A percentile compares a stretch with the other conserved stretches of the same genome.
These are phyloP conservation scores for Prorops nasuta DNA, from an alignment of 1,140 invertebrate species.

Conservation along the genomic window DNA sequence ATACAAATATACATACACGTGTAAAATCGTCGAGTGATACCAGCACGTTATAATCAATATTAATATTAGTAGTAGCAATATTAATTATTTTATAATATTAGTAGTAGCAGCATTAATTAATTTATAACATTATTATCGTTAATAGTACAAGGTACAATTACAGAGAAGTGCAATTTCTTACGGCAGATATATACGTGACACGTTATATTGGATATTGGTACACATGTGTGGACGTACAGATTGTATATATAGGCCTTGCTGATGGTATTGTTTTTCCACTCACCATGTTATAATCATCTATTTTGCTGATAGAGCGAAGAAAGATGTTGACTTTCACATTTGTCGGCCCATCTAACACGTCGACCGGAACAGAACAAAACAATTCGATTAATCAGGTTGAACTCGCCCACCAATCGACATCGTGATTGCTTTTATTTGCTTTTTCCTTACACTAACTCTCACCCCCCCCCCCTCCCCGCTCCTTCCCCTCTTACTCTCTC, in stretches of 20 bases:
- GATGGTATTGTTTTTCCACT: constrained; percentile 61
- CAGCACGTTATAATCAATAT: too few species aligned
- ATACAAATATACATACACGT: too few species aligned
- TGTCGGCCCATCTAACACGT: constrained; percentile 68
- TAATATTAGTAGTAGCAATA: too few species aligned
- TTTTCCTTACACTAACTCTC: too few species aligned
- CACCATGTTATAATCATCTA: constrained; percentile 98
- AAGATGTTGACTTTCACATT: constrained; percentile 88
- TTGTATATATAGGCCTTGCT: constrained; percentile 43
- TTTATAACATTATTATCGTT: constrained; percentile 10
- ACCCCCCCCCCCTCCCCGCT: too few species aligned
- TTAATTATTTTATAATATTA: too few species aligned
- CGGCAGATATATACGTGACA: constrained; percentile 47
- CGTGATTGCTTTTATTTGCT: too few species aligned
- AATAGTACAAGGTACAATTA: constrained; percentile 40
- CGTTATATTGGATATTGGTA: constrained; percentile 43
- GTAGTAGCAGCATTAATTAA: too few species aligned
- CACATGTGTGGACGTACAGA: constrained; percentile 48
- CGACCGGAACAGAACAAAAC: constrained; percentile 54
- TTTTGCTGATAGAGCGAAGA: constrained; percentile 96
- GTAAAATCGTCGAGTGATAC: too few species aligned
- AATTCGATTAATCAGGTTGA: constrained; percentile 37
- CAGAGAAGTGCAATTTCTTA: constrained; percentile 46
- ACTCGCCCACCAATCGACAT: too few species aligned
- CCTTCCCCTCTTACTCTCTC: too few species aligned